These are phyloP conservation scores for Delphinapterus leucas DNA, from an alignment of 2,113 vertebrate species.

Conservation along the genomic window DNA sequence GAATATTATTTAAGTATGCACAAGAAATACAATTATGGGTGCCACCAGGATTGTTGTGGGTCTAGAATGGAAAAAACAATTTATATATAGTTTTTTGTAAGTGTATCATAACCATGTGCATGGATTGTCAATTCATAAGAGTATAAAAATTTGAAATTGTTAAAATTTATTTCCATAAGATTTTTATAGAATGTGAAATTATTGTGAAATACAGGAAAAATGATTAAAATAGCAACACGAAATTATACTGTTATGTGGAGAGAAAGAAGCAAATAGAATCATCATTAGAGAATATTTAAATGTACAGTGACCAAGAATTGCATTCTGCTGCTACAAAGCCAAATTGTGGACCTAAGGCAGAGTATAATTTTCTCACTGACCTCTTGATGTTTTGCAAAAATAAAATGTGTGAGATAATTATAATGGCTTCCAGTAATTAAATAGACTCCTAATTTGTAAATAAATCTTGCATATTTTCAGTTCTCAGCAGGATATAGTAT, in stretches of 20 bases:
- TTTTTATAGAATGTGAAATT: not conserved
- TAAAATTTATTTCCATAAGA: not conserved
- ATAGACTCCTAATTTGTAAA: constrained; percentile 27
- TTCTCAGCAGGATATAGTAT: not conserved
- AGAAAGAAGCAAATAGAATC: not conserved
- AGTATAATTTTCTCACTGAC: constrained; percentile 22
- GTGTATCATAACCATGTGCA: not conserved
- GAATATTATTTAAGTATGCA: not conserved
- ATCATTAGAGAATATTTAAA: not conserved
- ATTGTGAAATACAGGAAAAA: not conserved
- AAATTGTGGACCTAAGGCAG: constrained; percentile 13
- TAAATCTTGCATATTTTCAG: not conserved
- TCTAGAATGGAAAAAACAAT: not conserved
- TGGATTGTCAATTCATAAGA: not conserved
- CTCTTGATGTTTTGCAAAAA: constrained; percentile 33
- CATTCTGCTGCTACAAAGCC: not conserved
- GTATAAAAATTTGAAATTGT: not conserved
- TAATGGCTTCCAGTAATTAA: constrained; percentile 39
- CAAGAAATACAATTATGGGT: not conserved
- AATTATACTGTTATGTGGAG: not conserved
- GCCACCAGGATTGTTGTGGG: not conserved
- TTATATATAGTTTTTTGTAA: not conserved
- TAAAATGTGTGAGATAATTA: constrained; percentile 23
- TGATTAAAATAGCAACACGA: not conserved
- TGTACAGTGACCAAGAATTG: not conserved